Percentiles rank a stretch among this genome's conserved stretches.
Conservation (phyloP, 1,140 invertebrate genomes). For the Habropoda laboriosa region DNA sequence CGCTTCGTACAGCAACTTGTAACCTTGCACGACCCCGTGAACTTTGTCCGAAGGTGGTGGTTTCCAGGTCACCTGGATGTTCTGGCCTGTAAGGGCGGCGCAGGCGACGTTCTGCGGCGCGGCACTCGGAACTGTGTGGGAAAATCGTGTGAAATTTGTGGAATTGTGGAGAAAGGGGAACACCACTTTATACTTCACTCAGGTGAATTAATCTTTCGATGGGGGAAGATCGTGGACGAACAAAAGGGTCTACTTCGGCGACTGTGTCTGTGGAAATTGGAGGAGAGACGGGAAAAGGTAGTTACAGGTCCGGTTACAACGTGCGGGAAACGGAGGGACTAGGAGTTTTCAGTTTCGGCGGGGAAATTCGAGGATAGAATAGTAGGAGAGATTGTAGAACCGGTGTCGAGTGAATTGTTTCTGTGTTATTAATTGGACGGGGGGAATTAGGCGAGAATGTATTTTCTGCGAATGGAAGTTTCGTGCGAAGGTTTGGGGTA, state of each 20-base stretch:
- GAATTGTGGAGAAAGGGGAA: not conserved
- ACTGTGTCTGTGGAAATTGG: not conserved
- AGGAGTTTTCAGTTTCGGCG: constrained; percentile 20
- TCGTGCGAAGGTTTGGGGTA: no score
- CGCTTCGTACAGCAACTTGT: constrained; percentile 90
- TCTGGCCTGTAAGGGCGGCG: constrained; percentile 86
- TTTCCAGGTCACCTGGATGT: constrained; percentile 89
- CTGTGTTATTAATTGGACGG: not conserved
- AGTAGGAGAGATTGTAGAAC: not conserved
- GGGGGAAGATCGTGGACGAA: not conserved
- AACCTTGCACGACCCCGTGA: constrained; percentile 90
- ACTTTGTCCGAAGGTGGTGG: constrained; percentile 86
- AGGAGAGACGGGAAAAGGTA: not conserved
- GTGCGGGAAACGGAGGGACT: not conserved
- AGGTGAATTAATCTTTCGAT: no score
- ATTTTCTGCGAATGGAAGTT: not conserved
- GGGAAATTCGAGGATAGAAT: constrained; percentile 12
- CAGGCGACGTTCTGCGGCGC: constrained; percentile 86
- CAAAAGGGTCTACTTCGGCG: accelerated
- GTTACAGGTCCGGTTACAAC: not conserved
- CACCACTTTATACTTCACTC: no score
- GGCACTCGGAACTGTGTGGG: constrained; percentile 86
- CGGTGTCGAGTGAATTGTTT: constrained; percentile 11
- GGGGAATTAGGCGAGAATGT: no score
- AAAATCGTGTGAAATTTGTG: constrained; percentile 51